Evolutionary conservation across 2,797 vertebrate species (phyloP).

Genomic region (Capromys pilorides): DNA sequence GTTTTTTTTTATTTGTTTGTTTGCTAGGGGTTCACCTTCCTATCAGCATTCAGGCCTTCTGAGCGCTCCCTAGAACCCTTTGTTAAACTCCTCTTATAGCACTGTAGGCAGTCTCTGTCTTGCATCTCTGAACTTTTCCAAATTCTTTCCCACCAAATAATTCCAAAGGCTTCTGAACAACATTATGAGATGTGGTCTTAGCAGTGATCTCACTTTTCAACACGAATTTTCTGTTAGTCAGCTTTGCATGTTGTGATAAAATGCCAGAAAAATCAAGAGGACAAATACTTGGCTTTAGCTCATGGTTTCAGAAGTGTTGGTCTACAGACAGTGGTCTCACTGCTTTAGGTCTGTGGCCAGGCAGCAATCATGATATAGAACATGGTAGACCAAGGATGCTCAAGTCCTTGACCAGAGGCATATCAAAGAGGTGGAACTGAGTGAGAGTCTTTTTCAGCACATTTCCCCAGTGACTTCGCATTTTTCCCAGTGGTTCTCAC

Average conservation of each 20-base stretch:
- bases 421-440: background rate
- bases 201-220: background rate
- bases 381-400: background rate
- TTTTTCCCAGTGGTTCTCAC: background rate
- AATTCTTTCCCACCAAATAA: background rate
- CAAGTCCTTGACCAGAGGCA: background rate
- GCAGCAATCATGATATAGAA: too few species aligned
- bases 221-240: background rate
- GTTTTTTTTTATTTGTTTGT: background rate
- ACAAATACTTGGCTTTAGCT: background rate
- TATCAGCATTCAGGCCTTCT: background rate
- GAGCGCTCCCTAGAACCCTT: background rate
- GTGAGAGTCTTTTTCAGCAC: background rate
- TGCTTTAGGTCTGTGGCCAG: background rate
- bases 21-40: background rate
- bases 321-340: background rate
- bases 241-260: background rate
- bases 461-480: background rate
- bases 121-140: background rate
- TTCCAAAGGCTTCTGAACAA: background rate
- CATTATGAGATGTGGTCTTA: background rate
- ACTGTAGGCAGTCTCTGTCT: background rate
- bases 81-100: background rate
- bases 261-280: background rate
- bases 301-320: background rate